Base-by-base conservation (phyloP, 92 coral and sea anemone species). In the Zoanthus sociatus region DNA sequence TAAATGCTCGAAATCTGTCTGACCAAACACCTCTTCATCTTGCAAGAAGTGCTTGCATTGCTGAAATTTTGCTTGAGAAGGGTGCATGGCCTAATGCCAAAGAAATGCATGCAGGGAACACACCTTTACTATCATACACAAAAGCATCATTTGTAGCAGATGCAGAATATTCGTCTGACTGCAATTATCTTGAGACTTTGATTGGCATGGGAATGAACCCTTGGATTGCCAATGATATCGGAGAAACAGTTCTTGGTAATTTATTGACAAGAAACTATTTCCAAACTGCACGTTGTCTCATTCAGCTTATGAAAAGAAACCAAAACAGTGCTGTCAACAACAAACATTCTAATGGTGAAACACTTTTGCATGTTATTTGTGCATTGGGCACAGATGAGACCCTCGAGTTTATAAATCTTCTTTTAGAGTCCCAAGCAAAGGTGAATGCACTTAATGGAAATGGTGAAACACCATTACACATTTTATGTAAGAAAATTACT, bases 11-110 rank as follows among this genome's bases (percentile, higher is more conserved):
- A 18, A 79, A 79, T 63, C 42, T 60, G 67, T 37, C 30, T 10
- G 84, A 79, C 37, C 55, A 79, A 79, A 79, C 84, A 44, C 33
- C 84, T 1, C 73, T 79, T 37, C 84, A 79, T 10, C 73, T 79
- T 15, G 58, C 73, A 12, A 79, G 56, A 1, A 63, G 7, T 18
- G 84, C 71, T 3, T 79, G 55, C 33, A 79, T 72, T 63, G 84
- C 84, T 9, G 84, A 63, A 45, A 13, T 32, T 20, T 63, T 79
- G 84, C 73, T 63, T 42, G 44, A 44, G 42, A 79, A 60, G 9
- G 84, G 47, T 61, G 84, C 84, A 61, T 79, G 84, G 84, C 84
- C 84, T 37, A 79, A 79, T 79, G 73, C 73, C 33, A 79, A 79
- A 42, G 84, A 79, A 61, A 51, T 79, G 37, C 42, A 63, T 66